These are phyloP conservation scores for Drosophila peninsularis DNA, from an alignment of 2,888 invertebrate species.

Conservation along the genomic window DNA sequence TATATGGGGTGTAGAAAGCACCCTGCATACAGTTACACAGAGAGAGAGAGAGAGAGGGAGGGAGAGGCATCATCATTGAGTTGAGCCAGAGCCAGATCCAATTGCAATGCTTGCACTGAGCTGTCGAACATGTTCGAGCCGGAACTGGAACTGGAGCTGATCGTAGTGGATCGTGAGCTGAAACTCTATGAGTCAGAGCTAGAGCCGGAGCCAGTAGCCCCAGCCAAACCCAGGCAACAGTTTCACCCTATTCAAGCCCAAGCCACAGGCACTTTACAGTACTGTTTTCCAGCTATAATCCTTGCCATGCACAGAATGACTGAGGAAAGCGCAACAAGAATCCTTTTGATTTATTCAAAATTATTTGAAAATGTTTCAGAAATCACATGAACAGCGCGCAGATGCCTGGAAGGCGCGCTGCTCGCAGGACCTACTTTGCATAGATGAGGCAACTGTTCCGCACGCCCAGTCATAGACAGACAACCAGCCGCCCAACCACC, in stretches of 20 bases:
- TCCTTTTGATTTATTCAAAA: not conserved
- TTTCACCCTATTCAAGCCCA: no score
- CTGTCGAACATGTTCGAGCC: not conserved
- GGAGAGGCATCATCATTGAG: not conserved
- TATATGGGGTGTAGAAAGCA: not conserved
- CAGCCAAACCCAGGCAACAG: no score
- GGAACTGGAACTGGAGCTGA: not conserved
- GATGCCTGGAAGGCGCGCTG: not conserved
- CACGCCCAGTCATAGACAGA: conserved; percentile 1
- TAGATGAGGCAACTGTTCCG: conserved; percentile 3
- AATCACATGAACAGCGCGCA: not conserved
- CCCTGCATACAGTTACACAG: not conserved
- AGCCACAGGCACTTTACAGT: not conserved
- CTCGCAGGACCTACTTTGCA: not conserved
- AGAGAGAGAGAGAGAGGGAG: no score
- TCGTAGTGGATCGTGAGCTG: no score
- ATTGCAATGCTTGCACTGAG: not conserved
- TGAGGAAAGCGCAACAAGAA: not conserved
- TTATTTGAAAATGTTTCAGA: not conserved
- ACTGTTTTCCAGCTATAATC: not conserved
- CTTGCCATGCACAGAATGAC: not conserved
- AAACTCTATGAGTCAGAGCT: not conserved
- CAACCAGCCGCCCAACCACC: not conserved
- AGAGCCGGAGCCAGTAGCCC: no score
- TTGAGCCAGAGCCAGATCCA: not conserved